Conservation (phyloP, 2,888 invertebrate species). For the Sesamia inferens region DNA sequence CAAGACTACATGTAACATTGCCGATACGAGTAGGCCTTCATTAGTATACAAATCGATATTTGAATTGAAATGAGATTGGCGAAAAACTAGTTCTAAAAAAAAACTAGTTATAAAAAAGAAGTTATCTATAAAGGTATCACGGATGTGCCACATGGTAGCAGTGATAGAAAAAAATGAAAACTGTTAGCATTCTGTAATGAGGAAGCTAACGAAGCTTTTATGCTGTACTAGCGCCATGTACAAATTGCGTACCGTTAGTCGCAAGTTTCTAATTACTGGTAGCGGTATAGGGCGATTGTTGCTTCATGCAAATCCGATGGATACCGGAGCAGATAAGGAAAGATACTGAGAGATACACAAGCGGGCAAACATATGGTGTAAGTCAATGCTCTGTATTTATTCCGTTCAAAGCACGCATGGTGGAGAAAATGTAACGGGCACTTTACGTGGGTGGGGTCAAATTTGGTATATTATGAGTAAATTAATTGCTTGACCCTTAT, state of each 20-base stretch:
- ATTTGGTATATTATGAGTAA: background rate
- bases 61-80: constrained; percentile 13
- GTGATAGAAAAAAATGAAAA: constrained; percentile 33
- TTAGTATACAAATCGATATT: constrained; percentile 13
- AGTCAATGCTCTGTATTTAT: constrained; percentile 56
- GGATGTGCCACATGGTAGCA: constrained; percentile 28
- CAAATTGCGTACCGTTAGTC: constrained; percentile 83
- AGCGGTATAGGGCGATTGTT: constrained; percentile 85
- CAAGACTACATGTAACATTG: constrained; percentile 21
- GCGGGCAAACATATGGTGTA: constrained; percentile 61
- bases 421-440: constrained; percentile 35
- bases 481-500: background rate
- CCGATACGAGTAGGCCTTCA: constrained; percentile 13
- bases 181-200: constrained; percentile 50
- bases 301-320: constrained; percentile 84
- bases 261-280: constrained; percentile 86
- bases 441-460: constrained; percentile 14
- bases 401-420: constrained; percentile 40
- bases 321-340: constrained; percentile 76
- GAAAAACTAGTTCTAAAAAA: constrained; percentile 21
- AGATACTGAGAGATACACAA: constrained; percentile 63
- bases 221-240: constrained; percentile 72
- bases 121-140: constrained; percentile 15
- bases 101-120: constrained; percentile 22
- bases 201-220: constrained; percentile 69